Evolutionary conservation across 2,113 vertebrate genomes (phyloP).

Genomic region (Cygnus atratus): DNA sequence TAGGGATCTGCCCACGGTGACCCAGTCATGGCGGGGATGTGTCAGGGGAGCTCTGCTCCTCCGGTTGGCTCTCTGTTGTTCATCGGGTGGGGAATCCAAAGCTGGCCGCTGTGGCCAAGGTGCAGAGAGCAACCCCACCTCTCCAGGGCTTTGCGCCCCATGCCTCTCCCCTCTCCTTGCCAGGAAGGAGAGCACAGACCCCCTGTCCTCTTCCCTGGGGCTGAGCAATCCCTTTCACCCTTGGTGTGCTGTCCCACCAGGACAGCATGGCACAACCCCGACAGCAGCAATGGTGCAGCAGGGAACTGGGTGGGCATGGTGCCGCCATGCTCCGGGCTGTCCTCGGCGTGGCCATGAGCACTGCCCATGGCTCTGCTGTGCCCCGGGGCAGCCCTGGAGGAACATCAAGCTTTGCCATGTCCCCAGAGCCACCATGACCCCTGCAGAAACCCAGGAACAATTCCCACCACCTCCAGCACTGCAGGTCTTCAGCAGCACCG

Average conservation of each 20-base stretch:
- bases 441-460: background rate
- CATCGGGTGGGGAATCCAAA: background rate
- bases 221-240: background rate
- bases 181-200: background rate
- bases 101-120: background rate
- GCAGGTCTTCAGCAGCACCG: background rate
- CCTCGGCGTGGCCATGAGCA: too few relatives aligned
- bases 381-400: background rate
- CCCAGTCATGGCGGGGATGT: background rate
- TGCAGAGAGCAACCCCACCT: background rate
- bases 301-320: background rate
- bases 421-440: background rate
- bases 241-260: background rate
- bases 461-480: background rate
- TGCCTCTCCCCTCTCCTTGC: background rate
- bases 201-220: background rate
- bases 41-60: background rate
- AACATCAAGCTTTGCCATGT: background rate
- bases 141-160: background rate
- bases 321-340: background rate
- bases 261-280: background rate
- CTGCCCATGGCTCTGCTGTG: background rate
- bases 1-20: background rate
- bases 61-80: rapidly evolving
- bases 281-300: background rate